Evolutionary conservation across 2,797 vertebrate genomes (phyloP).

Genomic region (Acanthurus tractus): DNA sequence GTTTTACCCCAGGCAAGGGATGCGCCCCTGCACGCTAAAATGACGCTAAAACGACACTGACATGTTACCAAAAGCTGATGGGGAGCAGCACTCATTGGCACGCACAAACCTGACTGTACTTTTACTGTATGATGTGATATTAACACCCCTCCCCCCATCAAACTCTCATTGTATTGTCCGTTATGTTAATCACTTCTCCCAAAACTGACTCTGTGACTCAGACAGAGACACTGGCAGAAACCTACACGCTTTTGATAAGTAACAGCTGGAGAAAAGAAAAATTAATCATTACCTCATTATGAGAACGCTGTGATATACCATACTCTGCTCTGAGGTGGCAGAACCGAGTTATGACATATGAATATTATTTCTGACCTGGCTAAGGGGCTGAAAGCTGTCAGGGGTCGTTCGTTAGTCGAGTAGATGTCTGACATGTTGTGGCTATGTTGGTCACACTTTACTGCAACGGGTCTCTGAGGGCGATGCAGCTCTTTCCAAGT

Average conservation of each 20-base stretch:
- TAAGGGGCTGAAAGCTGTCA: slow-evolving; percentile 47
- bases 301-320: slow-evolving; percentile 23
- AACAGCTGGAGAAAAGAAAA: slow-evolving; percentile 49
- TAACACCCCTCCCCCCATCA: neutral
- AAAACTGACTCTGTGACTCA: slow-evolving; percentile 39
- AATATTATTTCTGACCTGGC: slow-evolving; percentile 40
- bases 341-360: slow-evolving; percentile 6
- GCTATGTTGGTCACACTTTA: slow-evolving; percentile 24
- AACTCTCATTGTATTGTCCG: neutral
- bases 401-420: slow-evolving; percentile 42
- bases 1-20: slow-evolving; percentile 48
- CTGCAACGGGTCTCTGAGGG: slow-evolving; percentile 11
- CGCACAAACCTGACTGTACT: slow-evolving; percentile 5
- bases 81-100: slow-evolving; percentile 12
- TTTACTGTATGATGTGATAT: slow-evolving; percentile 37
- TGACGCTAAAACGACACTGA: neutral
- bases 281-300: slow-evolving; percentile 47
- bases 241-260: slow-evolving; percentile 33
- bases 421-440: slow-evolving; percentile 52
- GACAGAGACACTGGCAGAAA: slow-evolving; percentile 36
- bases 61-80: slow-evolving; percentile 17
- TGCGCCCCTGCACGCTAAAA: slow-evolving; percentile 51
- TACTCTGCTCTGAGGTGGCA: slow-evolving; percentile 7
- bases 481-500: slow-evolving; percentile 1
- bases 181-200: neutral